Evolutionary conservation across 92 coral and sea anemone species (phyloP).

Genomic region (Palythoa caribaeorum): DNA sequence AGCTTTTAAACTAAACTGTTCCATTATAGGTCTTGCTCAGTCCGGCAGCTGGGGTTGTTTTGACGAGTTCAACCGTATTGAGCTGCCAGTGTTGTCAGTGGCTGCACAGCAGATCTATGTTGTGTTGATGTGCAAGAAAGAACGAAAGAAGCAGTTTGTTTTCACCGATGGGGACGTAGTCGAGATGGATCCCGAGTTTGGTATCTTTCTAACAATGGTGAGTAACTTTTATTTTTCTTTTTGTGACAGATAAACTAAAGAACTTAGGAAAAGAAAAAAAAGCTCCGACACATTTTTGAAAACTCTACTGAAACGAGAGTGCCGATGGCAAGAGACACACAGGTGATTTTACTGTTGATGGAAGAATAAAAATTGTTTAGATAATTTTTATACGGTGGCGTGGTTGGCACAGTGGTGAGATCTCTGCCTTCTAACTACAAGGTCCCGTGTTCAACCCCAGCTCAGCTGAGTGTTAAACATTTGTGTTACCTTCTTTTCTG

Average conservation of each 20-base stretch:
- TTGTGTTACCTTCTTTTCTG: no score
- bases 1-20: neutral
- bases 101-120: conserved; percentile 99
- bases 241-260: neutral
- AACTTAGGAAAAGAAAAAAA: no score
- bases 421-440: no score
- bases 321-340: no score
- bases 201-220: conserved; percentile 99
- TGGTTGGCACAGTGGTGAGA: no score
- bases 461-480: no score
- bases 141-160: conserved; percentile 85
- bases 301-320: neutral
- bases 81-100: conserved; percentile 98
- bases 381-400: no score
- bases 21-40: conserved; percentile 88
- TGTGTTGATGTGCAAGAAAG: conserved; percentile 97
- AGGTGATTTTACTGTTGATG: no score
- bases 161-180: conserved; percentile 99
- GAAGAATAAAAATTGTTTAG: no score
- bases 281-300: neutral
- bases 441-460: no score
- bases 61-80: conserved; percentile 99
- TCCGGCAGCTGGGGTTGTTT: conserved; percentile 99
- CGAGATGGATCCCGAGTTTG: conserved; percentile 97
- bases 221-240: neutral